Base-by-base conservation (phyloP, 2,113 vertebrate species). In the Odocoileus virginianus region DNA sequence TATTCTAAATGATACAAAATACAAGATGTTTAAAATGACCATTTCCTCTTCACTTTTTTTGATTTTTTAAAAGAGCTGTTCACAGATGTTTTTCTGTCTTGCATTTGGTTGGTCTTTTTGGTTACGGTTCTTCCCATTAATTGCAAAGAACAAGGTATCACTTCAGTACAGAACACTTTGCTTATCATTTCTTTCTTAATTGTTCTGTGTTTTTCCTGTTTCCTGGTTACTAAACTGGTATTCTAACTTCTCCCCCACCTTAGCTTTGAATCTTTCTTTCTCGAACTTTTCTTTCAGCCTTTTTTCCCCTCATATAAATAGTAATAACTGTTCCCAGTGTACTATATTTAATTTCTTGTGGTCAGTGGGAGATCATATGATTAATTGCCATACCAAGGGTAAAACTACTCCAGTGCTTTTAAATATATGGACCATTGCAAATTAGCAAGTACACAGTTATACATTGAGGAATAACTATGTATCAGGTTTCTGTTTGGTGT, bases 371-470 rank as follows among this genome's bases (percentile, higher is more conserved):
- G 7, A 14, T 87, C n/a, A n/a, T 92, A 60, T 1, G 50, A 11
- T 30, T 96, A 54, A 82, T 87, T 83, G 10, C 87, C 60, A 87
- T 17, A 79, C 11, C 36, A 36, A 28, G 47, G 81, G n/a, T 84
- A 84, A 90, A 95, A 84, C 17, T 91, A 93, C 36, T 16, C 36
- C 8, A 33, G 7, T 86, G 25, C n/a, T 96, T 94, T 95, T 95
- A 64, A 74, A 74, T 74, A 74, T 74, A 52, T 52, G 19, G 47
- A 36, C 92, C 74, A 58, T n/a, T 98, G 1, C 89, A 91, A 92
- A 96, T 97, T 86, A 97, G 78, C 1, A 76, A 50, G 0, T 97
- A n/a, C 89, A 96, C 89, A 85, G 55, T 97, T 92, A 17, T 57
- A 94, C 96, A 3, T 9, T 95, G 92, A 76, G 40, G 83, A 93